Conservation (phyloP, 2,797 vertebrate species). For the Acanthurus tractus region DNA sequence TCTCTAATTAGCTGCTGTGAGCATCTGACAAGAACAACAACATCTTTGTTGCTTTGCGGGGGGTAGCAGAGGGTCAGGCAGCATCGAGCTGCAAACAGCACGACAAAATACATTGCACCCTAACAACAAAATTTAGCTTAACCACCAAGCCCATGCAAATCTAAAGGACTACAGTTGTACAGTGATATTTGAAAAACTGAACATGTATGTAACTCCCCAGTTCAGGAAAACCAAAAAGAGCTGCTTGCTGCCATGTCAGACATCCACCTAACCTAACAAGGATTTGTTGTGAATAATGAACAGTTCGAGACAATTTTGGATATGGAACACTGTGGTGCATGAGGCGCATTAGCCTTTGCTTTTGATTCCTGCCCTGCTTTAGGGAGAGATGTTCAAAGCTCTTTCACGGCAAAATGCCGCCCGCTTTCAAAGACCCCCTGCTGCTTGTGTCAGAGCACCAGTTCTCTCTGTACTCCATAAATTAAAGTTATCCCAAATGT, state of each 20-base stretch:
- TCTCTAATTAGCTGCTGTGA: conserved; percentile 92
- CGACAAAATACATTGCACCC: conserved; percentile 47
- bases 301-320: conserved; percentile 89
- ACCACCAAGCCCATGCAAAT: conserved; percentile 27
- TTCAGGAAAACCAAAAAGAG: conserved; percentile 9
- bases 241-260: conserved; percentile 50
- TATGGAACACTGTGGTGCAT: conserved; percentile 87
- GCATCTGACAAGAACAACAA: conserved; percentile 89
- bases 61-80: conserved; percentile 80
- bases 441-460: conserved; percentile 94
- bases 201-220: background rate
- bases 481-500: conserved; percentile 94
- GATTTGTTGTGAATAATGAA: conserved; percentile 84
- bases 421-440: conserved; percentile 95
- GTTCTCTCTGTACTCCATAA: conserved; percentile 95
- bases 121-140: conserved; percentile 47
- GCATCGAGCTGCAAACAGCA: conserved; percentile 45
- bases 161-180: background rate
- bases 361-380: conserved; percentile 96
- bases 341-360: conserved; percentile 94
- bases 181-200: background rate
- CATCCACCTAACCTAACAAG: conserved; percentile 53
- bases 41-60: conserved; percentile 89
- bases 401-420: conserved; percentile 89
- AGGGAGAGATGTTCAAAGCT: conserved; percentile 97